These are phyloP conservation scores for Bradynema listronoti DNA, from an alignment of 1,140 invertebrate genomes.

Conservation along the genomic window DNA sequence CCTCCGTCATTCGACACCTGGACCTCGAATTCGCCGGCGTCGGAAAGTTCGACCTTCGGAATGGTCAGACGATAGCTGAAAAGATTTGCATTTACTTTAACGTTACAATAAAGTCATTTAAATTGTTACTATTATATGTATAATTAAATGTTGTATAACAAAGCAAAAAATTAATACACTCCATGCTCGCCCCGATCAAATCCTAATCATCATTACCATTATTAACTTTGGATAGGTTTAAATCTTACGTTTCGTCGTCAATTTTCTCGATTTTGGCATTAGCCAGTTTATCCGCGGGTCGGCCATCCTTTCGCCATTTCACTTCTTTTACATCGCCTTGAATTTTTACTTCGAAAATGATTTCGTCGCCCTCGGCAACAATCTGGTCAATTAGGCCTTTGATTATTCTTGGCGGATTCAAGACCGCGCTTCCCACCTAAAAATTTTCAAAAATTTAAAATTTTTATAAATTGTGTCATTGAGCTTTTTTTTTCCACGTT, in stretches of 20 bases:
- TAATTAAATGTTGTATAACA: too few species aligned
- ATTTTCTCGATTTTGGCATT: slow-evolving; percentile 49
- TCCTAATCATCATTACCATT: too few species aligned
- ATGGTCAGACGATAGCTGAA: slow-evolving; percentile 50
- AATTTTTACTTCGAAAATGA: slow-evolving; percentile 55
- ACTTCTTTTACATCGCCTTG: slow-evolving; percentile 58
- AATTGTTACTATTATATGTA: too few species aligned
- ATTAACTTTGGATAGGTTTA: not conserved
- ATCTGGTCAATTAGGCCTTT: slow-evolving; percentile 56
- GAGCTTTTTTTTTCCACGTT: too few species aligned
- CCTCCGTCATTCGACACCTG: slow-evolving; percentile 46
- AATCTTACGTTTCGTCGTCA: slow-evolving; percentile 44
- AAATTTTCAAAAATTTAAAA: too few species aligned
- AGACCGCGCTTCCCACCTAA: slow-evolving; percentile 4
- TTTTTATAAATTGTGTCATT: too few species aligned
- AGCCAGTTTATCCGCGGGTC: slow-evolving; percentile 34
- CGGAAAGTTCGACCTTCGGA: slow-evolving; percentile 43
- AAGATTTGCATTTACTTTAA: not conserved
- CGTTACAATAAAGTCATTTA: too few species aligned
- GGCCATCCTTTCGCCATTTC: slow-evolving; percentile 60
- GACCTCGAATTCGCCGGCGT: slow-evolving; percentile 52
- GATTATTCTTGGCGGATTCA: slow-evolving; percentile 46
- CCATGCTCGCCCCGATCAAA: too few species aligned
- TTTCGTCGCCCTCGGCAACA: slow-evolving; percentile 50
- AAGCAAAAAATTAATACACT: too few species aligned